Evolutionary conservation across 2,797 vertebrate genomes (phyloP).

Genomic region (Danio tinwini): DNA sequence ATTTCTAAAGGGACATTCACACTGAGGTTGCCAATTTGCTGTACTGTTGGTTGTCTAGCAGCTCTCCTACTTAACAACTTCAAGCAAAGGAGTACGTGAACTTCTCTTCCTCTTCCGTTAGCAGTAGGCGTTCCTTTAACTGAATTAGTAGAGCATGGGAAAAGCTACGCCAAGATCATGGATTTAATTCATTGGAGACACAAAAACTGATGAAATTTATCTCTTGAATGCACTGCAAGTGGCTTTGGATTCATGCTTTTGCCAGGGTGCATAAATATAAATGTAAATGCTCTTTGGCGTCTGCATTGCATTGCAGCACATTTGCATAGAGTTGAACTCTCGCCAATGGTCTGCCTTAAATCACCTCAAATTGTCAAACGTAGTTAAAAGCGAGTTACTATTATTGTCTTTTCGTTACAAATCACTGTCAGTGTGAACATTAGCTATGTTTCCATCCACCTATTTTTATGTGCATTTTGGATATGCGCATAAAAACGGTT

Average conservation of each 20-base stretch:
- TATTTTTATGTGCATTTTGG: no score
- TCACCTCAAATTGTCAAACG: not conserved
- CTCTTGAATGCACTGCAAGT: conserved; percentile 19
- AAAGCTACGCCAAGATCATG: conserved; percentile 1
- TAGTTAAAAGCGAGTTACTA: not conserved
- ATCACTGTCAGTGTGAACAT: no score
- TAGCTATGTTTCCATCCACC: no score
- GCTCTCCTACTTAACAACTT: not conserved
- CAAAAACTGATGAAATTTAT: conserved; percentile 22
- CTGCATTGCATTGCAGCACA: not conserved
- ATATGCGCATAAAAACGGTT: no score
- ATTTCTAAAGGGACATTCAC: not conserved
- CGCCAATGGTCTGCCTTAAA: not conserved
- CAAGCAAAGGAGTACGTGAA: not conserved
- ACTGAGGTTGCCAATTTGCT: not conserved
- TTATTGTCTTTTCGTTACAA: not conserved
- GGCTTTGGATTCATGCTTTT: not conserved
- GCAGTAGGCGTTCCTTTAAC: not conserved
- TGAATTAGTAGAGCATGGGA: not conserved
- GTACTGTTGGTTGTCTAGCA: not conserved
- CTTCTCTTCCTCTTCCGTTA: not conserved
- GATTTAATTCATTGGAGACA: conserved; percentile 25
- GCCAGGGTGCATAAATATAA: conserved; percentile 34
- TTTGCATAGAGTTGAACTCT: conserved; percentile 27
- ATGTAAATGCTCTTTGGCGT: conserved; percentile 25